phyloP scores from a whole-genome alignment of 2,113 vertebrate species.

The Chaetura pelagica region DNA sequence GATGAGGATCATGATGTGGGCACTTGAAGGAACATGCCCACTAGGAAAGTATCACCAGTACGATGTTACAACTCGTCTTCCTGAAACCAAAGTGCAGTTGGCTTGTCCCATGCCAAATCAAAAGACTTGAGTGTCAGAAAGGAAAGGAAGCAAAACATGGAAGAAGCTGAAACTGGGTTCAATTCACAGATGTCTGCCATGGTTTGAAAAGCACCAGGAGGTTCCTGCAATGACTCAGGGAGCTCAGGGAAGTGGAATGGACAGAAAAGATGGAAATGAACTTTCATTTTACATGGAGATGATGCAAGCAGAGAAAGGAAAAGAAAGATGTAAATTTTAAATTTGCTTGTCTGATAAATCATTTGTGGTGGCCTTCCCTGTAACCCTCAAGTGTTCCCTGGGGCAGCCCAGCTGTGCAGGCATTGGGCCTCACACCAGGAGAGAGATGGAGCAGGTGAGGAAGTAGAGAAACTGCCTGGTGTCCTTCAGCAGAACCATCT shows the following conservation, averaged over 20 bases:
- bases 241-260: neutral
- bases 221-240: neutral
- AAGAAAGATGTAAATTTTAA: neutral
- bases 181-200: neutral
- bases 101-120: neutral
- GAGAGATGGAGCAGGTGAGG: neutral
- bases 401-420: neutral
- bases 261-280: neutral
- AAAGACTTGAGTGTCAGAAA: neutral
- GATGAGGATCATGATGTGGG: neutral
- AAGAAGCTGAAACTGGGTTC: neutral
- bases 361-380: neutral
- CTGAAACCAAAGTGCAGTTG: accelerated
- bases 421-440: accelerated
- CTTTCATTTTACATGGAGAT: neutral
- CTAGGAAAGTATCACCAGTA: neutral
- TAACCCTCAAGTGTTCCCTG: neutral
- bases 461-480: neutral
- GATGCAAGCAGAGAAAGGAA: neutral
- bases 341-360: neutral
- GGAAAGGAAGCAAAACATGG: neutral
- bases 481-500: neutral
- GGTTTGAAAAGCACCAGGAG: neutral
- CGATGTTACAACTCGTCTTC: neutral
- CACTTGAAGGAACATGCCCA: neutral